Percentiles rank a stretch among this genome's conserved stretches.
Evolutionary conservation across 2,113 vertebrate species (phyloP).

Genomic region (Bos javanicus): DNA sequence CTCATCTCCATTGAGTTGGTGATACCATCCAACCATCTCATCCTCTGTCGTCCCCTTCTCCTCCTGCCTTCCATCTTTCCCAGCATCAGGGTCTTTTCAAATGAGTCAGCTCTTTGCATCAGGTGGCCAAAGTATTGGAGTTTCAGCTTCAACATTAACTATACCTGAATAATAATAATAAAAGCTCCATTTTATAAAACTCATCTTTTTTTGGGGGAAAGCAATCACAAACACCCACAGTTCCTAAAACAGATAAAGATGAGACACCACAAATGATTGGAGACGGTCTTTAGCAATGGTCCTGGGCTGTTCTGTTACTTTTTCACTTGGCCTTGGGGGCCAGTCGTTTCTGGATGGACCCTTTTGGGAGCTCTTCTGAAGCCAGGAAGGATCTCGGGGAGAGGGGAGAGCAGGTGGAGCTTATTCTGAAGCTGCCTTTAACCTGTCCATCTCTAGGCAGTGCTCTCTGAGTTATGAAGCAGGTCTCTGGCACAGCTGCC

Average conservation of each 20-base stretch:
- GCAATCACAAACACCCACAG: background rate
- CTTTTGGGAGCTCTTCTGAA: background rate
- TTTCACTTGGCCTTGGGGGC: background rate
- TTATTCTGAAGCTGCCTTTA: slow-evolving; percentile 1
- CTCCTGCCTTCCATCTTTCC: too few species aligned
- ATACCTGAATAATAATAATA: background rate
- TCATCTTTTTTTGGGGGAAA: background rate
- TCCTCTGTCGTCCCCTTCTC: too few species aligned
- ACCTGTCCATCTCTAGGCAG: slow-evolving; percentile 25
- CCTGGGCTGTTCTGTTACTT: background rate
- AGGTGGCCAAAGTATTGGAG: too few species aligned
- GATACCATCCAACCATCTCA: too few species aligned
- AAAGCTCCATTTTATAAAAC: background rate
- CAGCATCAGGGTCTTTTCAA: too few species aligned
- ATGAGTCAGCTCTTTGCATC: too few species aligned
- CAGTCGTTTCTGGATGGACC: background rate
- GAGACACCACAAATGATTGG: background rate
- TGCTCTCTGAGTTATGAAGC: background rate
- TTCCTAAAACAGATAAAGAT: slow-evolving; percentile 20
- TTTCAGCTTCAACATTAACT: background rate
- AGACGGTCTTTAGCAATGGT: background rate
- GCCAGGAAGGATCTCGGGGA: background rate
- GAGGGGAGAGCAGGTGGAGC: background rate
- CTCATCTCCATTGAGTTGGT: too few species aligned
- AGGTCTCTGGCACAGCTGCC: background rate